A percentile compares a stretch with the other conserved stretches of the same genome.
These are phyloP conservation scores for Physella acuta DNA, from an alignment of 1,140 invertebrate genomes.

Conservation along the genomic window DNA sequence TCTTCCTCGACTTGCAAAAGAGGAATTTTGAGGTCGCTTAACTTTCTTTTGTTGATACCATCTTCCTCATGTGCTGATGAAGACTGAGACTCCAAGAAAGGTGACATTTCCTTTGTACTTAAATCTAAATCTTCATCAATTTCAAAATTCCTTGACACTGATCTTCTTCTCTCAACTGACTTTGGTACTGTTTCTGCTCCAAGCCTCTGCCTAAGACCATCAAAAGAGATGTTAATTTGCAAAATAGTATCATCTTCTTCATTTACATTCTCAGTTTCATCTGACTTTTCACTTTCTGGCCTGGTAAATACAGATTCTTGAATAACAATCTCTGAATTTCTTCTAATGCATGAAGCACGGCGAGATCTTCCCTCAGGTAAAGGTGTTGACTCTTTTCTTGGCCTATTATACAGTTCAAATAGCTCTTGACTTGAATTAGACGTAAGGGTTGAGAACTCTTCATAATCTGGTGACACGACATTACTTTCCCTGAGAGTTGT, in stretches of 20 bases:
- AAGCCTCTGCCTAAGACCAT: constrained; percentile 12
- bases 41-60: background rate
- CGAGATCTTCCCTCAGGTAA: constrained; percentile 4
- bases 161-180: constrained; percentile 18
- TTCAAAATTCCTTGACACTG: constrained; percentile 13
- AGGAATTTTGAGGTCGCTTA: constrained; percentile 11
- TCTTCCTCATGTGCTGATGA: background rate
- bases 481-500: constrained; percentile 17
- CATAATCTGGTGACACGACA: constrained; percentile 7
- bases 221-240: constrained; percentile 26
- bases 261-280: background rate
- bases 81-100: background rate
- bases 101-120: background rate
- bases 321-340: constrained; percentile 19
- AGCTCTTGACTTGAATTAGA: background rate
- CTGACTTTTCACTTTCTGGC: background rate
- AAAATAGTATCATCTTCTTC: constrained; percentile 21
- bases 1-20: constrained; percentile 24
- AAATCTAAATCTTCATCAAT: constrained; percentile 4
- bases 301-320: constrained; percentile 7
- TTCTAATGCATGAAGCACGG: constrained; percentile 7
- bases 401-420: background rate
- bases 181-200: background rate
- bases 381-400: constrained; percentile 7
- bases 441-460: background rate